Percentiles rank a stretch among this genome's conserved stretches.
phyloP scores from a whole-genome alignment of 2,113 vertebrate genomes.

The Orientallactaga bullata region DNA sequence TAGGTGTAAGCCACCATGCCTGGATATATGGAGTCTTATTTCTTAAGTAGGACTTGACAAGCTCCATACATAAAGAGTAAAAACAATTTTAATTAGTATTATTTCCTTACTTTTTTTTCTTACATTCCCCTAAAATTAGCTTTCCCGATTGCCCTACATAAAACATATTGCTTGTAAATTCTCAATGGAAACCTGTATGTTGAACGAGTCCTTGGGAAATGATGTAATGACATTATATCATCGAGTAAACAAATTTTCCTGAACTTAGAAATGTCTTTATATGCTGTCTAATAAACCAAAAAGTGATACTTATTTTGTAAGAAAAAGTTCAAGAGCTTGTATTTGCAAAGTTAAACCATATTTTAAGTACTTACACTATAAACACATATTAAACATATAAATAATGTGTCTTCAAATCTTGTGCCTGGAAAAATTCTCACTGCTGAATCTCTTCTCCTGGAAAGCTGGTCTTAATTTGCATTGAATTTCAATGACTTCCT shows the following conservation, averaged over 20 bases:
- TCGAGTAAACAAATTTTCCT: constrained; percentile 9
- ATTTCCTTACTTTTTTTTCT: neutral
- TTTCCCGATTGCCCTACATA: neutral
- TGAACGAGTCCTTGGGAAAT: constrained; percentile 29
- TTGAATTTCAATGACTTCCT: constrained; percentile 79
- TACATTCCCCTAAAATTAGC: neutral
- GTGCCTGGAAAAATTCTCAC: constrained; percentile 68
- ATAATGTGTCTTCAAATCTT: constrained; percentile 42
- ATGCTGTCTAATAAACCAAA: neutral
- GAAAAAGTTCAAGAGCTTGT: constrained; percentile 10
- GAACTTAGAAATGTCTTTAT: constrained; percentile 36
- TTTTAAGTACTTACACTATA: constrained; percentile 38
- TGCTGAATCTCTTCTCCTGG: constrained; percentile 60
- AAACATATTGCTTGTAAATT: constrained; percentile 42
- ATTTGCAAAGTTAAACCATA: constrained; percentile 55
- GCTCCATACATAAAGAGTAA: neutral
- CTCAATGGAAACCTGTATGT: constrained; percentile 17
- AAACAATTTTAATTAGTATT: neutral
- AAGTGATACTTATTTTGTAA: constrained; percentile 5
- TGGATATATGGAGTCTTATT: neutral
- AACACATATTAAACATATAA: constrained; percentile 51
- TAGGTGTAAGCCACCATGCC: neutral
- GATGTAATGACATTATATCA: neutral
- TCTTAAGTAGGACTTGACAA: neutral
- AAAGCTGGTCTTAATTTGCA: constrained; percentile 77